phyloP scores from a whole-genome alignment of 2,888 invertebrate genomes.

The Saturnia japonica region DNA sequence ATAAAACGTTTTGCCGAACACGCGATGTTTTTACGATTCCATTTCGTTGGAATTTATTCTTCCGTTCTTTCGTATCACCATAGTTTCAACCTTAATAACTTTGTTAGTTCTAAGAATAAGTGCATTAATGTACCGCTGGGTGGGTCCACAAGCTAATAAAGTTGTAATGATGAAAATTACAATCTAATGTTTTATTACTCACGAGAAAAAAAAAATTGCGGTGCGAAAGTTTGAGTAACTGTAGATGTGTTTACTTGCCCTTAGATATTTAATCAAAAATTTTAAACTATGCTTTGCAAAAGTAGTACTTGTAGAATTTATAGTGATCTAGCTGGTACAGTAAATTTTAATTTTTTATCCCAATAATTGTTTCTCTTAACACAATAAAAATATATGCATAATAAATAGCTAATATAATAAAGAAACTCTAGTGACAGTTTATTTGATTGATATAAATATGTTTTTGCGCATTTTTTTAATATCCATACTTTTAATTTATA shows the following conservation, averaged over 20 bases:
- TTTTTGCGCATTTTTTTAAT: too few relatives aligned
- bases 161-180: background rate
- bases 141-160: background rate
- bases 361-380: too few relatives aligned
- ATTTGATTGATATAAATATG: too few relatives aligned
- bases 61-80: conserved; percentile 44
- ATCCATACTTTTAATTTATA: too few relatives aligned
- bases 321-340: too few relatives aligned
- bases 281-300: too few relatives aligned
- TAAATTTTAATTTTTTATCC: too few relatives aligned
- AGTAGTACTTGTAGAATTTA: too few relatives aligned
- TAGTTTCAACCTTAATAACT: conserved; percentile 53
- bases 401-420: too few relatives aligned
- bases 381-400: too few relatives aligned
- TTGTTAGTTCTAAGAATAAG: conserved; percentile 45
- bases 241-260: background rate
- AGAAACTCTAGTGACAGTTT: too few relatives aligned
- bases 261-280: too few relatives aligned
- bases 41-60: conserved; percentile 53
- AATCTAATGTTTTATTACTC: background rate
- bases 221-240: background rate
- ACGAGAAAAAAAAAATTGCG: background rate
- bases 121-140: background rate
- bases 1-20: conserved; percentile 63
- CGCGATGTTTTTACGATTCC: conserved; percentile 66